Conservation (phyloP, 2,113 vertebrate species). For the Campylomormyrus tamandua region DNA sequence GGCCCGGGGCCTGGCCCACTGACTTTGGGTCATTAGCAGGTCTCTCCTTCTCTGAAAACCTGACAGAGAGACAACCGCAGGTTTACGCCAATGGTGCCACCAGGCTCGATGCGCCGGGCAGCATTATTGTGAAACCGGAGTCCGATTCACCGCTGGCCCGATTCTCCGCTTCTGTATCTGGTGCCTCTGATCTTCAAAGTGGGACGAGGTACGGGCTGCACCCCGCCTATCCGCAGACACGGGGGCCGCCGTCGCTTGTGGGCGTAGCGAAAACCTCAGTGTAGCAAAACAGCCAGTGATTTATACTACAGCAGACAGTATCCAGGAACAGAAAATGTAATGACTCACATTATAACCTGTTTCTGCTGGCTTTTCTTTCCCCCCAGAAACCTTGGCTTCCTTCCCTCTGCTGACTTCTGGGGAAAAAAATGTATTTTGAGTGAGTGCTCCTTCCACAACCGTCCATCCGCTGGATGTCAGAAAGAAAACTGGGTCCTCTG, state of each 20-base stretch:
- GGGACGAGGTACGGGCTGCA: background rate
- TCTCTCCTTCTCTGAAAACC: background rate
- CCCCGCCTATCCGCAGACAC: background rate
- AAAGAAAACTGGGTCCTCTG: background rate
- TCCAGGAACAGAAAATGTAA: constrained; percentile 4
- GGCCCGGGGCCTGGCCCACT: background rate
- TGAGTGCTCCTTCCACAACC: background rate
- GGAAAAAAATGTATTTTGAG: background rate
- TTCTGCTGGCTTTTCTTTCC: background rate
- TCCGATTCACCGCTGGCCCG: background rate
- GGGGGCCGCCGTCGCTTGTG: background rate
- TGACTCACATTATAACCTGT: constrained; percentile 1
- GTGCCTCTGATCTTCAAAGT: background rate
- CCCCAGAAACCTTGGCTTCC: constrained; percentile 4
- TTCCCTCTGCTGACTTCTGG: background rate
- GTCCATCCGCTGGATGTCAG: background rate
- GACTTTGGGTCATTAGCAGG: too few relatives aligned
- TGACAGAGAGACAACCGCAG: background rate
- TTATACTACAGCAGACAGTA: background rate
- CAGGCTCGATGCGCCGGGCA: background rate
- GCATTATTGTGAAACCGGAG: background rate
- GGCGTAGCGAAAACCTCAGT: background rate
- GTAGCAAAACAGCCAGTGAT: background rate
- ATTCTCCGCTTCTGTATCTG: background rate
- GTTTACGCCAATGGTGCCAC: background rate